Percentiles rank a stretch among this genome's conserved stretches.
These are phyloP conservation scores for Phoeniculus purpureus DNA, from an alignment of 2,797 vertebrate genomes.

Conservation along the genomic window DNA sequence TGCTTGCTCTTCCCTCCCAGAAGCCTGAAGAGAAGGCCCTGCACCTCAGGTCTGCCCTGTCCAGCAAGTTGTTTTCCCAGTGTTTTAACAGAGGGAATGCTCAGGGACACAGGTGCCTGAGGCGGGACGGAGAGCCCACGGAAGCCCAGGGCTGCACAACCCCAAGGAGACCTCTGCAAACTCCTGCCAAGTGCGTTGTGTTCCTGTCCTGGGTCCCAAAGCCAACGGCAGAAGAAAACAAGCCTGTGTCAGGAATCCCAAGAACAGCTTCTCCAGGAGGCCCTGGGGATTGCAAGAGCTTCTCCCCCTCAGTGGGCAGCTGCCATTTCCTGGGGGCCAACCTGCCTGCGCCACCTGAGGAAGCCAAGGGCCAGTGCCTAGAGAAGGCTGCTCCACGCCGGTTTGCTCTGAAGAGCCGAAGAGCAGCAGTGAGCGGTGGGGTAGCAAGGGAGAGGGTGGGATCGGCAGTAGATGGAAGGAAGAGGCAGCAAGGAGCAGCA, in stretches of 20 bases:
- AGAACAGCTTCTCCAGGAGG: neutral
- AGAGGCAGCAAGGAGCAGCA: neutral
- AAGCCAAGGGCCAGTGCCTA: neutral
- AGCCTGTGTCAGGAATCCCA: neutral
- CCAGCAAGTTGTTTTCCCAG: neutral
- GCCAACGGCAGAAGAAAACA: neutral
- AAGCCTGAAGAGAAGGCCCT: neutral
- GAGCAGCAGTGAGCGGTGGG: neutral
- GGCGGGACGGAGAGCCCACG: neutral
- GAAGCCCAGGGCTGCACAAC: neutral
- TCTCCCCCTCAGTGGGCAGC: neutral
- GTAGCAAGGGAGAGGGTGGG: neutral
- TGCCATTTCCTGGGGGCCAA: fast-evolving
- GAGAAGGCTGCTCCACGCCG: neutral
- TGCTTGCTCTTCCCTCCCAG: neutral
- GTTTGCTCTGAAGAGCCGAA: neutral
- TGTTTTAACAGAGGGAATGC: neutral
- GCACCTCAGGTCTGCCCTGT: neutral
- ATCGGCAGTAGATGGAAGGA: neutral
- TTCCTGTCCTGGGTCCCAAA: neutral
- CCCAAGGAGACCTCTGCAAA: neutral
- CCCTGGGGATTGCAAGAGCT: fast-evolving
- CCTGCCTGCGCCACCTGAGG: fast-evolving
- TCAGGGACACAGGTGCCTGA: fast-evolving
- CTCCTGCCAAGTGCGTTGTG: fast-evolving